A percentile compares a stretch with the other conserved stretches of the same genome.
These are phyloP conservation scores for Taenaris catops DNA, from an alignment of 2,888 invertebrate genomes.

Conservation along the genomic window DNA sequence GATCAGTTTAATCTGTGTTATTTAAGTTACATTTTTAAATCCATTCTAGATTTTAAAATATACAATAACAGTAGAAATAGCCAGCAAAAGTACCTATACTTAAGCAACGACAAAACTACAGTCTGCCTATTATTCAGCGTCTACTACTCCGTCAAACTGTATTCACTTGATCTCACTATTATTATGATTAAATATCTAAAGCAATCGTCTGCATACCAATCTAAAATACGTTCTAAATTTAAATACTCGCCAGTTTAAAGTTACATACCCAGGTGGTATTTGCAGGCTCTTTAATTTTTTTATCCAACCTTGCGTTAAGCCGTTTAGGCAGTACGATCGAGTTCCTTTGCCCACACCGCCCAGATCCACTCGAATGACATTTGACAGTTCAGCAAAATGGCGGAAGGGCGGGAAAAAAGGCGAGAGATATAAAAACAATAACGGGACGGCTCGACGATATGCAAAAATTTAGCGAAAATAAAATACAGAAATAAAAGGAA, in stretches of 20 bases:
- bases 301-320: conserved; percentile 5
- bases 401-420: conserved; percentile 47
- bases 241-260: conserved; percentile 4
- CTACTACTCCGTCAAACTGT: too few species aligned
- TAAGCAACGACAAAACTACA: too few species aligned
- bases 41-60: too few species aligned
- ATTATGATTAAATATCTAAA: too few species aligned
- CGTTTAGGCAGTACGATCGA: conserved; percentile 2
- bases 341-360: conserved; percentile 6
- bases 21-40: too few species aligned
- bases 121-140: too few species aligned
- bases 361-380: conserved; percentile 46
- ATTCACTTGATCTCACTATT: too few species aligned
- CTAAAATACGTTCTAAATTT: conserved; percentile 2
- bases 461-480: conserved; percentile 69
- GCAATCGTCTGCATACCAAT: background rate
- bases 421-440: conserved; percentile 43
- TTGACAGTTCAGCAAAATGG: conserved; percentile 53
- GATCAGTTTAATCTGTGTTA: too few species aligned
- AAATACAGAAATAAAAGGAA: conserved; percentile 64
- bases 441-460: conserved; percentile 40
- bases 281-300: conserved; percentile 4
- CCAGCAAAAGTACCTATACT: too few species aligned
- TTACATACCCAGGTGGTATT: conserved; percentile 8
- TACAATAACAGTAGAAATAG: too few species aligned